Evolutionary conservation across 2,888 invertebrate genomes (phyloP).

Genomic region (Luperina nickerlii): DNA sequence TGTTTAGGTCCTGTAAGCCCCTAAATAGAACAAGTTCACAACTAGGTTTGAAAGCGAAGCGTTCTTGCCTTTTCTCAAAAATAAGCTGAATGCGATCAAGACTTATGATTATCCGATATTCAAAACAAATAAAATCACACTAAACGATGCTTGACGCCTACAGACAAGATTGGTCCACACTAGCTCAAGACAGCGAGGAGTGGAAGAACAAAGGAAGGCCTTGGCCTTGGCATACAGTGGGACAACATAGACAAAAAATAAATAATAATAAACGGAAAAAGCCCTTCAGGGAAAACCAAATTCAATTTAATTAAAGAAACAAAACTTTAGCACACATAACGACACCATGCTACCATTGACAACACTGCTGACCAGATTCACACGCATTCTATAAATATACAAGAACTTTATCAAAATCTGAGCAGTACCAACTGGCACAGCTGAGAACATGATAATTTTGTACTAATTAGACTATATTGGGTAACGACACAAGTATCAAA

Average conservation of each 20-base stretch:
- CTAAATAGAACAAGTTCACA: not conserved
- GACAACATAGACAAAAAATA: too few relatives aligned
- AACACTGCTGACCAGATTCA: constrained; percentile 37
- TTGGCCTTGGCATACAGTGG: not conserved
- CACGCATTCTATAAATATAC: constrained; percentile 36
- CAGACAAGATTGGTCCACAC: too few relatives aligned
- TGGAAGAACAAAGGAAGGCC: too few relatives aligned
- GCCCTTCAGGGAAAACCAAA: not conserved
- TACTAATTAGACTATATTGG: constrained; percentile 54
- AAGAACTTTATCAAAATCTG: constrained; percentile 33
- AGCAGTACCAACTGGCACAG: constrained; percentile 18
- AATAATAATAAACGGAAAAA: too few relatives aligned
- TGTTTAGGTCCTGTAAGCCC: too few relatives aligned
- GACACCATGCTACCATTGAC: not conserved
- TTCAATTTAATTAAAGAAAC: not conserved
- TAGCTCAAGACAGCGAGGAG: not conserved
- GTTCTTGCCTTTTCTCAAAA: too few relatives aligned
- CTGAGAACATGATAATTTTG: constrained; percentile 33
- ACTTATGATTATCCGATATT: not conserved
- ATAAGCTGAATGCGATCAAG: too few relatives aligned
- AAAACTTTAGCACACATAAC: not conserved
- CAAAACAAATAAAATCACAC: not conserved
- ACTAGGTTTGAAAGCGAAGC: not conserved
- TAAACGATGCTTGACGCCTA: too few relatives aligned
- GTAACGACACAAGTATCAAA: constrained; percentile 53